Percentiles rank a stretch among this genome's conserved stretches.
Conservation (phyloP, 2,888 invertebrate species). For the Luperina testacea region DNA sequence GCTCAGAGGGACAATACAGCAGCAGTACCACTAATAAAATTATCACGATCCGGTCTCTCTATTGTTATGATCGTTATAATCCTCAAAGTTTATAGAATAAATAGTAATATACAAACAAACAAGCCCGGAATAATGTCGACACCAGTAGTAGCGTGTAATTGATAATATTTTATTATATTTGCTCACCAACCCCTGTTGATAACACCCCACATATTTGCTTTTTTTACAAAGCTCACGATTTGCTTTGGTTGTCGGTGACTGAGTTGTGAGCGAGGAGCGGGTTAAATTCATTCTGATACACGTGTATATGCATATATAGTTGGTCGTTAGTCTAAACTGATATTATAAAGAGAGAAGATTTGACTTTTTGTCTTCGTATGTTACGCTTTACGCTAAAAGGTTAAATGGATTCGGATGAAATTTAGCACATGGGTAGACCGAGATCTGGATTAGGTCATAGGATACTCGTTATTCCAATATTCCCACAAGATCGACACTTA, state of each 20-base stretch:
- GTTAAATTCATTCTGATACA: not conserved
- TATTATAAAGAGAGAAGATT: no score
- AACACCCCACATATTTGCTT: constrained; percentile 78
- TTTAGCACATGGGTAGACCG: no score
- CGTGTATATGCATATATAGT: not conserved
- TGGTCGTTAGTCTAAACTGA: not conserved
- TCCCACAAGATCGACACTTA: no score
- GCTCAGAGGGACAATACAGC: no score
- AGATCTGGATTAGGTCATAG: no score
- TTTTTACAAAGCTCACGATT: constrained; percentile 70
- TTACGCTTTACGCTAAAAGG: not conserved
- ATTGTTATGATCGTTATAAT: constrained; percentile 23
- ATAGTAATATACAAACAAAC: constrained; percentile 58
- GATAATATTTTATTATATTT: constrained; percentile 86
- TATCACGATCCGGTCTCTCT: constrained; percentile 25
- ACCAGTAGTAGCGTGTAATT: constrained; percentile 82
- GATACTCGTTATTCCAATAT: no score
- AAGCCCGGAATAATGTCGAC: constrained; percentile 59
- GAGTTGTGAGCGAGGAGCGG: constrained; percentile 44
- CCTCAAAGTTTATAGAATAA: constrained; percentile 38
- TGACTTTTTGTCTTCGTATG: no score
- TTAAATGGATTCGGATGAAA: not conserved
- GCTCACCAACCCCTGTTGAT: constrained; percentile 77
- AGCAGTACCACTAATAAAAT: constrained; percentile 6
- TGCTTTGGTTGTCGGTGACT: constrained; percentile 43